These are phyloP conservation scores for Portevinia maculata DNA, from an alignment of 2,888 invertebrate genomes.

Conservation along the genomic window DNA sequence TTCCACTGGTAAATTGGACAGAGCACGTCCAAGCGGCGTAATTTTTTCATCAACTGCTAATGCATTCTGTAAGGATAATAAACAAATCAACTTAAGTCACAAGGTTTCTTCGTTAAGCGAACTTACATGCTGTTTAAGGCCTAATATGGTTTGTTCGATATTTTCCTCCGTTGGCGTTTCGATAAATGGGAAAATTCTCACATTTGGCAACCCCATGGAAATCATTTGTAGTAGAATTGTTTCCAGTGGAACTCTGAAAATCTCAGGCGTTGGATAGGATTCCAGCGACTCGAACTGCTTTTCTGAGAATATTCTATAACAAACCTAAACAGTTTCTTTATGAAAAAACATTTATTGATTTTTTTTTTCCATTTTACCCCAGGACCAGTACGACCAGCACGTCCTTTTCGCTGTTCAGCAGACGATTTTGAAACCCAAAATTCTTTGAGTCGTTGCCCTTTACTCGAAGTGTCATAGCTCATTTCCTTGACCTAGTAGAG, in stretches of 20 bases:
- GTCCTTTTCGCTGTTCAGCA: constrained; percentile 97
- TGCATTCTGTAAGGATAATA: constrained; percentile 87
- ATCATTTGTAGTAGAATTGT: constrained; percentile 96
- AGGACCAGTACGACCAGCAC: constrained; percentile 97
- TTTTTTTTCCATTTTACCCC: constrained; percentile 84
- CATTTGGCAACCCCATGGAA: constrained; percentile 95
- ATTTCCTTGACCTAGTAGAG: constrained; percentile 91
- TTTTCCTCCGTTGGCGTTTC: constrained; percentile 94
- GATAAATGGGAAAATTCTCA: constrained; percentile 96
- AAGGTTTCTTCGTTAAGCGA: no score
- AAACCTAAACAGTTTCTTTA: constrained; percentile 83
- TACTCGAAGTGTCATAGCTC: constrained; percentile 95
- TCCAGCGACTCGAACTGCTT: constrained; percentile 91
- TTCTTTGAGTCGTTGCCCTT: constrained; percentile 95
- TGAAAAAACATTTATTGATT: background rate
- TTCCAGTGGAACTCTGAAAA: constrained; percentile 96
- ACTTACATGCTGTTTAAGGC: constrained; percentile 91
- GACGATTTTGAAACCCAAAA: constrained; percentile 99
- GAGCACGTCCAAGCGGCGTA: constrained; percentile 92
- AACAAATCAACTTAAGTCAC: background rate
- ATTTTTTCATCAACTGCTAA: constrained; percentile 90
- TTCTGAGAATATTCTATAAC: constrained; percentile 94
- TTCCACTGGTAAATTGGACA: constrained; percentile 96
- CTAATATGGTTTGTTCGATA: constrained; percentile 93
- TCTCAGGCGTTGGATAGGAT: constrained; percentile 95